A percentile compares a stretch with the other conserved stretches of the same genome.
phyloP scores from a whole-genome alignment of 2,113 vertebrate species.

The Alosa alosa region DNA sequence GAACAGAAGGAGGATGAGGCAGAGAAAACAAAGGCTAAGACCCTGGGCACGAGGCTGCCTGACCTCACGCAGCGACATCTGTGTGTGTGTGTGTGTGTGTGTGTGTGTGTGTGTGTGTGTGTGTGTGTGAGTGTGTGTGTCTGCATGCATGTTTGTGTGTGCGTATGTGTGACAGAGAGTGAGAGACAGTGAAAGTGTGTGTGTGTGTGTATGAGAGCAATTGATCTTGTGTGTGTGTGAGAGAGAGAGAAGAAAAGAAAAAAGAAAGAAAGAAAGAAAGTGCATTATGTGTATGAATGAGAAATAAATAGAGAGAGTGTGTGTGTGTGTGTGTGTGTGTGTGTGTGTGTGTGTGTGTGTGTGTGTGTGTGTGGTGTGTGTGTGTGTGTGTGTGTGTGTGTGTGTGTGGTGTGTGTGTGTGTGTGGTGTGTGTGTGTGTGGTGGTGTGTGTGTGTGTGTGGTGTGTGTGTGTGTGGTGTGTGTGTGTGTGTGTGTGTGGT shows the following conservation, averaged over 20 bases:
- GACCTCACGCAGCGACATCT: background rate
- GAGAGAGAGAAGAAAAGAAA: background rate
- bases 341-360: background rate
- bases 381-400: background rate
- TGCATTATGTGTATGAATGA: background rate
- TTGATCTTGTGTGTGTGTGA: background rate
- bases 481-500: background rate
- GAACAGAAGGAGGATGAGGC: background rate
- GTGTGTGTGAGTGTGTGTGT: background rate
- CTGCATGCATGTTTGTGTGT: background rate
- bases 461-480: background rate
- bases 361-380: background rate
- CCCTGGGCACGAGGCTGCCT: slow-evolving; percentile 3
- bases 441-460: background rate
- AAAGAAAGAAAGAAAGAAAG: too few species aligned
- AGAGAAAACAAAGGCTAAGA: slow-evolving; percentile 22
- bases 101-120: background rate
- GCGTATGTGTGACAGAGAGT: too few species aligned
- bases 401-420: background rate
- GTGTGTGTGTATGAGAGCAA: background rate
- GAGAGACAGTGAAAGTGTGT: background rate
- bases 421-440: too few species aligned
- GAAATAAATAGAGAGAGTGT: background rate
- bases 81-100: background rate
- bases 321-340: background rate